Evolutionary conservation across 2,888 invertebrate genomes (phyloP).

Genomic region (Anthrax anthrax): DNA sequence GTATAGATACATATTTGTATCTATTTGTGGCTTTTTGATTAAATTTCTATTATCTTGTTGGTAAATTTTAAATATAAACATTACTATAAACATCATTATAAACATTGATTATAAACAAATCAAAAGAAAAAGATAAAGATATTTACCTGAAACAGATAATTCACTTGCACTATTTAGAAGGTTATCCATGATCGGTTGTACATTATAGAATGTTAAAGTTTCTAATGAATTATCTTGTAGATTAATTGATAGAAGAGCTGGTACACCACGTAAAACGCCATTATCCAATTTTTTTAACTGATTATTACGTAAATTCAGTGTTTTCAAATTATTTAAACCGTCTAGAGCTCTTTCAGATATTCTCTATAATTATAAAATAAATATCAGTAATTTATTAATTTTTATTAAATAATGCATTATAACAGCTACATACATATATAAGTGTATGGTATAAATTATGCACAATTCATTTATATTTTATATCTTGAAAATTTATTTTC

Average conservation of each 20-base stretch:
- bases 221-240: constrained; percentile 62
- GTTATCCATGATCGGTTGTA: constrained; percentile 63
- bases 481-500: too few relatives aligned
- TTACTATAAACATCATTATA: too few relatives aligned
- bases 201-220: constrained; percentile 60
- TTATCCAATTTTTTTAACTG: constrained; percentile 55
- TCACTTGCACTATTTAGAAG: constrained; percentile 59
- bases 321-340: constrained; percentile 55
- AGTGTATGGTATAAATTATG: too few relatives aligned
- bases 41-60: too few relatives aligned
- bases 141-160: constrained; percentile 63
- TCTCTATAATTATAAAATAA: constrained; percentile 34
- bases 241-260: constrained; percentile 58
- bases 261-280: constrained; percentile 57
- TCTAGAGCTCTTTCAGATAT: constrained; percentile 65
- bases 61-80: too few relatives aligned
- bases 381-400: constrained; percentile 3
- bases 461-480: too few relatives aligned
- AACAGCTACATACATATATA: too few relatives aligned
- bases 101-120: too few relatives aligned
- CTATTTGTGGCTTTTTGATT: too few relatives aligned
- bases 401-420: too few relatives aligned
- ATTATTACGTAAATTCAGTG: constrained; percentile 62
- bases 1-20: too few relatives aligned
- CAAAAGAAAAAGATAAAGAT: too few relatives aligned